Base-by-base conservation (phyloP, 2,888 invertebrate species). In the Cataglyphis rosenhaueri region DNA sequence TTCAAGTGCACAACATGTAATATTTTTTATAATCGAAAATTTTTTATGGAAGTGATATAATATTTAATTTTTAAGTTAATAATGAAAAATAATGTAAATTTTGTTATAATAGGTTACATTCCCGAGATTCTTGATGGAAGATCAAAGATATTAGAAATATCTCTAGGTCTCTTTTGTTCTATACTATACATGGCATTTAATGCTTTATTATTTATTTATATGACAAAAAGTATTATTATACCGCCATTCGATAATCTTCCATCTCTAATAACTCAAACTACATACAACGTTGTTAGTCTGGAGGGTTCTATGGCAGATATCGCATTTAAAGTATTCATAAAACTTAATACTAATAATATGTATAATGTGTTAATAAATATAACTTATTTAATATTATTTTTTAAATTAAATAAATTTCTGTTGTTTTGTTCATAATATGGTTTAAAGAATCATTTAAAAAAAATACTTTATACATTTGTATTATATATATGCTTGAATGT, bases 161-260 rank as follows among this genome's bases (percentile, higher is more conserved):
- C 86, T 1, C 48, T 87, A 29, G 76, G 81, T 2, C 2, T 89
- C 0, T 92, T 92, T 71, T 86, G 91, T 6, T 87, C 71, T 65
- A 21, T 92, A n/a, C 29, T 88, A 0, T 65, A 75, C 6, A 73
- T 85, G 0, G 76, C 86, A 0, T 92, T 85, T 57, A 71, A 85
- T n/a, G 87, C 92, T 0, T 82, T 90, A 68, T 57, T 92, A 32
- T 86, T 91, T 25, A 59, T 84, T 35, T 87, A 84, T 41, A 83
- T 92, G 81, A 62, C 89, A 8, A 75, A 76, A 35, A 86, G 82
- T 32, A 25, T 82, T 18, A 55, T 82, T 18, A 29, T 73, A 12
- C 62, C 84, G 4, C 92, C 92, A 21, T 92, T 92, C 29, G 0
- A 70, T 0, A 59, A 87, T 74, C 0, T 92, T 0, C n/a, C 68